phyloP scores from a whole-genome alignment of 2,888 invertebrate genomes.

The Napeogenes inachia region DNA sequence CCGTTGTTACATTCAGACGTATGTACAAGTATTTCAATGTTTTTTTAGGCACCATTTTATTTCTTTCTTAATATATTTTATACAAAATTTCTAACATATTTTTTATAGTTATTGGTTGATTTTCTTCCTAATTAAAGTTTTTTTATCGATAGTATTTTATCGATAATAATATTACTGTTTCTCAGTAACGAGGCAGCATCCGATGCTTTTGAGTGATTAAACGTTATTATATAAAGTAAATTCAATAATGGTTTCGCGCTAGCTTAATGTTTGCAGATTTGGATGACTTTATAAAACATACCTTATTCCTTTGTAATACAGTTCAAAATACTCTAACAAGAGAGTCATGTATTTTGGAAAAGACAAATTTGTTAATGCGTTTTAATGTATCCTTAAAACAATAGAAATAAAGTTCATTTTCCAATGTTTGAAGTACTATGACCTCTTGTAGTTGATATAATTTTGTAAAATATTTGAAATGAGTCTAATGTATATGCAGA shows the following conservation, averaged over 20 bases:
- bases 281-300: constrained; percentile 33
- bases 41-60: too few relatives aligned
- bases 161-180: constrained; percentile 43
- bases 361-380: constrained; percentile 11
- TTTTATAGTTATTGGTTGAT: too few relatives aligned
- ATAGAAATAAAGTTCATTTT: constrained; percentile 5
- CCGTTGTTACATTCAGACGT: too few relatives aligned
- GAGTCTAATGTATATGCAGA: background rate
- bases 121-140: background rate
- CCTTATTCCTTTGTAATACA: constrained; percentile 38
- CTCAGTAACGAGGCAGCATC: constrained; percentile 68
- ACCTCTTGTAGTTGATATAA: constrained; percentile 15
- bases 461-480: background rate
- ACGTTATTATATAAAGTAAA: constrained; percentile 77
- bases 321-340: constrained; percentile 37
- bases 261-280: constrained; percentile 69
- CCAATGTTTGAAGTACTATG: constrained; percentile 12
- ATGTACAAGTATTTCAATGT: too few relatives aligned
- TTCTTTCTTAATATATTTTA: too few relatives aligned
- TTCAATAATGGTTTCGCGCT: constrained; percentile 73
- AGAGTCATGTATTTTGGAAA: constrained; percentile 28
- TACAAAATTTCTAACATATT: too few relatives aligned
- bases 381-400: background rate
- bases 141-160: constrained; percentile 24
- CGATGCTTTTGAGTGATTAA: constrained; percentile 75